phyloP scores from a whole-genome alignment of 1,140 invertebrate genomes.

The Drosophila gunungcola region DNA sequence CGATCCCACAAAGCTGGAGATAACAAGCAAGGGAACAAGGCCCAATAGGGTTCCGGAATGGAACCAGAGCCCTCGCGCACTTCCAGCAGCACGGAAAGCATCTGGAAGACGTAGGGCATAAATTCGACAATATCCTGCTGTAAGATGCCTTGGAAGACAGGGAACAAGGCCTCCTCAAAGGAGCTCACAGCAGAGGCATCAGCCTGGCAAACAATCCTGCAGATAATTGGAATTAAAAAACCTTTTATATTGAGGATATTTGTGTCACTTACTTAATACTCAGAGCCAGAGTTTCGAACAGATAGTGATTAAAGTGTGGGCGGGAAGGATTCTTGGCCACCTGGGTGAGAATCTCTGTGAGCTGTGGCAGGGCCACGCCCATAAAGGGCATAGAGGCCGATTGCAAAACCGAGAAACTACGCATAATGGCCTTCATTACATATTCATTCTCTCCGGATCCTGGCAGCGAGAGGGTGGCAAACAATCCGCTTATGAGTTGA shows the following conservation, averaged over 20 bases:
- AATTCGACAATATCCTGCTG: slow-evolving; percentile 98
- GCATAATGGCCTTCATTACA: slow-evolving; percentile 98
- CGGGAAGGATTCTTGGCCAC: slow-evolving; percentile 98
- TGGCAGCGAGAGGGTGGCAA: slow-evolving; percentile 89
- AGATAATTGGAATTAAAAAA: background rate
- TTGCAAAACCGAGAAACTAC: slow-evolving; percentile 93
- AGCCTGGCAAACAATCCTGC: slow-evolving; percentile 91
- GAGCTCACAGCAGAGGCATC: slow-evolving; percentile 92
- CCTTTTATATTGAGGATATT: background rate
- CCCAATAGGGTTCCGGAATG: slow-evolving; percentile 94
- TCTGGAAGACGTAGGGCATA: slow-evolving; percentile 98
- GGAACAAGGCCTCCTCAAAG: slow-evolving; percentile 96
- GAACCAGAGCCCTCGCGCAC: slow-evolving; percentile 86
- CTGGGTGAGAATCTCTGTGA: slow-evolving; percentile 92
- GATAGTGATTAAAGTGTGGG: slow-evolving; percentile 98
- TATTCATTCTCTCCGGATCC: slow-evolving; percentile 97
- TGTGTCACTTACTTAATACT: slow-evolving; percentile 88
- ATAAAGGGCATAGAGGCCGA: slow-evolving; percentile 93
- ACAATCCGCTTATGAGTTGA: slow-evolving; percentile 90
- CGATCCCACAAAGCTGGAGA: slow-evolving; percentile 96
- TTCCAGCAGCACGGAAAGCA: slow-evolving; percentile 96
- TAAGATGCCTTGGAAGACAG: slow-evolving; percentile 96
- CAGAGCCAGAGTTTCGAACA: slow-evolving; percentile 97
- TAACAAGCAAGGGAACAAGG: slow-evolving; percentile 94
- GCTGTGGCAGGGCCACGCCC: slow-evolving; percentile 91